Evolutionary conservation across 37 sponge, comb jelly and placozoan genomes (phyloP), one percentile per base, ranked within the genome.

Genomic region (Geodia barretti): DNA sequence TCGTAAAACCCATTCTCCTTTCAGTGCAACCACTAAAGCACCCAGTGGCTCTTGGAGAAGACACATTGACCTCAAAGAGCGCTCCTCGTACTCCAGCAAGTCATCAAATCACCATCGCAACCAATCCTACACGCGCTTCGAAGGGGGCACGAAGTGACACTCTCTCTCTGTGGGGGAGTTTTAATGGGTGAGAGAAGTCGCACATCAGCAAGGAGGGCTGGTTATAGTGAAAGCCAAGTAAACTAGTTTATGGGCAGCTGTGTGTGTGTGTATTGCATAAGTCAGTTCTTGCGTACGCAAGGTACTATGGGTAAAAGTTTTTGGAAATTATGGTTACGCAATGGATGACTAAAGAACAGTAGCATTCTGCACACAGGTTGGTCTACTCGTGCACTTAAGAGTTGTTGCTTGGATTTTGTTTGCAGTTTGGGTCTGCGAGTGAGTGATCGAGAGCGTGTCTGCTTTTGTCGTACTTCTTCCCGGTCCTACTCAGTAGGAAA

Each of bases 391-490:
- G 24, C 60, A 30, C 61, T 35, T 23, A 62, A 28, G n/a, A n/a
- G 64, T 28, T 28, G 24, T 62, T 62, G 7, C 8, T 2, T 28
- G 9, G 28, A 3, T 1, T 38, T 21, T 28, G 1, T 30, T 26
- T 72, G 2, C 62, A 83, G 83, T 83, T 41, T 83, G 79, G 79
- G 79, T 86, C 28, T n/a, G n/a, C n/a, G n/a, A n/a, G 73, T 65
- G 32, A 60, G 38, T 23, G 54, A 79, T 24, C 30, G 64, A 32
- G 54, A 32, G 86, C 79, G 42, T 80, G 80, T 59, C 60, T 87
- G 0, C 68, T 67, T 1, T 2, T 80, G n/a, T n/a, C n/a, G n/a
- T n/a, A n/a, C 0, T 80, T 80, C 70, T 87, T 79, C 58, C 75
- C 68, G 11, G 75, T 62, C 58, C 35, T 83, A 59, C 58, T 83